phyloP scores from a whole-genome alignment of 2,797 vertebrate genomes.

The Hippocampus kuda region DNA sequence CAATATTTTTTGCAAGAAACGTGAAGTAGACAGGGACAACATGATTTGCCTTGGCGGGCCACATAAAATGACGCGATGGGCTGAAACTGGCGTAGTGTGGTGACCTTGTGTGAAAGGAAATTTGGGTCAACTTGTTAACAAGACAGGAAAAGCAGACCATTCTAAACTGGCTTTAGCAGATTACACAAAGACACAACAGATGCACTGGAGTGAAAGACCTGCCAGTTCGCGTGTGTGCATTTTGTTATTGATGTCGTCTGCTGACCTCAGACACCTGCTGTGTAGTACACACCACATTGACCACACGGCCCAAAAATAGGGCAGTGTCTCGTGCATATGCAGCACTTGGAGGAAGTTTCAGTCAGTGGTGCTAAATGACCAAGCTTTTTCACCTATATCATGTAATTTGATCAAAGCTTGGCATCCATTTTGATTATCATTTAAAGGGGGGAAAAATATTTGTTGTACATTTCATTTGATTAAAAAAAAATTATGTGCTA shows the following conservation, averaged over 20 bases:
- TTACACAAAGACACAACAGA: constrained; percentile 56
- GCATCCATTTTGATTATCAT: background rate
- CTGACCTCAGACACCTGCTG: constrained; percentile 34
- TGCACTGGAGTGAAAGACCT: constrained; percentile 31
- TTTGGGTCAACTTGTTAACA: constrained; percentile 37
- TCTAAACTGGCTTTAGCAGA: constrained; percentile 56
- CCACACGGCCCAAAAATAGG: background rate
- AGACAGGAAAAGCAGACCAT: constrained; percentile 33
- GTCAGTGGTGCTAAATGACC: too few relatives aligned
- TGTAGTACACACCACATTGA: background rate
- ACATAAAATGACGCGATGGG: too few relatives aligned
- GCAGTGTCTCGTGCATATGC: background rate
- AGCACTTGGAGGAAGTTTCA: background rate
- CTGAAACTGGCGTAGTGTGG: background rate
- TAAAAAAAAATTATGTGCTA: too few relatives aligned
- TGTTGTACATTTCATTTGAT: too few relatives aligned
- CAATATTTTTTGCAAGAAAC: too few relatives aligned
- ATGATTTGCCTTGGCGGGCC: too few relatives aligned
- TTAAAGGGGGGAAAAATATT: too few relatives aligned
- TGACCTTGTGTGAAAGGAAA: constrained; percentile 22
- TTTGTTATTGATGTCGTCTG: background rate
- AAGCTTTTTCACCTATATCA: background rate
- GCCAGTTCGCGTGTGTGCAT: constrained; percentile 7
- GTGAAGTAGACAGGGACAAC: too few relatives aligned
- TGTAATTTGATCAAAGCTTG: background rate